Percentiles rank a stretch among this genome's conserved stretches.
phyloP scores from a whole-genome alignment of 1,140 invertebrate genomes.

The Drosophila murphyi region DNA sequence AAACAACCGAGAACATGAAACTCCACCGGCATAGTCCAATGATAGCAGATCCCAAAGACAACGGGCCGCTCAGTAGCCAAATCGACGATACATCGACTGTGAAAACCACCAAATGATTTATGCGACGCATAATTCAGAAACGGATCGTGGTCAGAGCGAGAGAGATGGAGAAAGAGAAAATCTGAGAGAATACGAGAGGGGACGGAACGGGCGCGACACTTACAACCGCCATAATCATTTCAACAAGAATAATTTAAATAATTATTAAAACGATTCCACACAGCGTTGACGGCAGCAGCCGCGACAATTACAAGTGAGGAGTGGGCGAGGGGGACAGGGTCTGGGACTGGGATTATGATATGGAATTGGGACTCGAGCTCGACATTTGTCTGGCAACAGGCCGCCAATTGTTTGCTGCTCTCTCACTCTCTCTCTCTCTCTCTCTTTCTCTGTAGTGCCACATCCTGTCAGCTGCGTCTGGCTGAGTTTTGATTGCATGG shows the following conservation, averaged over 20 bases:
- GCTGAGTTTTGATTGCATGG: conserved; percentile 61
- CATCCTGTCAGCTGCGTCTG: conserved; percentile 50
- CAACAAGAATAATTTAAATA: conserved; percentile 83
- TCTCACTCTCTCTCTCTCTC: conserved; percentile 8
- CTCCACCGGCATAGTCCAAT: not conserved
- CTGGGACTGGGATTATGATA: too few relatives aligned
- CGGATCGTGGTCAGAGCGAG: not conserved
- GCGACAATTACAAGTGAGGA: conserved; percentile 70
- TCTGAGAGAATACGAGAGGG: not conserved
- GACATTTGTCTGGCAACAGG: conserved; percentile 63
- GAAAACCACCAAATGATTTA: conserved; percentile 60
- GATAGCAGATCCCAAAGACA: conserved; percentile 11
- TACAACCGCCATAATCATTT: conserved; percentile 81
- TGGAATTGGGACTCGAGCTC: not conserved
- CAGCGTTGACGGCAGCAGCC: conserved; percentile 59
- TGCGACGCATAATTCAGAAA: conserved; percentile 55
- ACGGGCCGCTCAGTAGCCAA: conserved; percentile 20
- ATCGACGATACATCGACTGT: conserved; percentile 38
- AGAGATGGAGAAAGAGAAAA: not conserved
- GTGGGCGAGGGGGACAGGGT: not conserved
- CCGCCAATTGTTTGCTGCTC: conserved; percentile 58
- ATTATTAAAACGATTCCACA: conserved; percentile 75
- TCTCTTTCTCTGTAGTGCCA: not conserved
- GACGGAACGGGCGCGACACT: conserved; percentile 56
- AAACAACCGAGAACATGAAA: not conserved